phyloP scores from a whole-genome alignment of 64 coral and sea anemone species.

The Dendrophyllia cribrosa region DNA sequence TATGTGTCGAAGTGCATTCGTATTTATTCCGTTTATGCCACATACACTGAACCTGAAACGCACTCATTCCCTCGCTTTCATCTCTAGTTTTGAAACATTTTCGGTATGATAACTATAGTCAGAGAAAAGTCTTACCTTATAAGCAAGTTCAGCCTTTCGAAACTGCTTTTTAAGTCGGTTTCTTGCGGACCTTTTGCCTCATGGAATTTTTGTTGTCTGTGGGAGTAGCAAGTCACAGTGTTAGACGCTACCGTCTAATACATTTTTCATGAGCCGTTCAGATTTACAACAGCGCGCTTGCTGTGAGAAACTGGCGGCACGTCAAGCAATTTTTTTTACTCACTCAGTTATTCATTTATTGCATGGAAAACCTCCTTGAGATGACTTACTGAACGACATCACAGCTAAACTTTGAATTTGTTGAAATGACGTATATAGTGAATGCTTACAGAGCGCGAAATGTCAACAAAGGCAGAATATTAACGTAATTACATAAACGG shows the following conservation, averaged over 20 bases:
- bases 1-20: no score
- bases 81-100: neutral
- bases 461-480: no score
- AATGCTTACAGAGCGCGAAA: no score
- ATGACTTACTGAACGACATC: no score
- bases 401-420: no score
- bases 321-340: neutral
- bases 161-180: neutral
- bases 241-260: slow-evolving; percentile 7
- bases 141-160: neutral
- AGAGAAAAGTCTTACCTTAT: neutral
- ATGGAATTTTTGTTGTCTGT: neutral
- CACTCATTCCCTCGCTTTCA: no score
- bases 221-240: slow-evolving; percentile 1
- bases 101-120: neutral
- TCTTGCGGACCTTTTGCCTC: neutral
- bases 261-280: slow-evolving; percentile 29
- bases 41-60: no score
- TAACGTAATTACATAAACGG: no score
- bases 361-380: no score
- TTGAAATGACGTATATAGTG: no score
- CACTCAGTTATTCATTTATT: neutral
- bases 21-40: no score
- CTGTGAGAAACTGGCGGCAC: slow-evolving; percentile 11
- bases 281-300: slow-evolving; percentile 22